Conservation (phyloP, 1,140 invertebrate species). For the Hyles euphorbiae region DNA sequence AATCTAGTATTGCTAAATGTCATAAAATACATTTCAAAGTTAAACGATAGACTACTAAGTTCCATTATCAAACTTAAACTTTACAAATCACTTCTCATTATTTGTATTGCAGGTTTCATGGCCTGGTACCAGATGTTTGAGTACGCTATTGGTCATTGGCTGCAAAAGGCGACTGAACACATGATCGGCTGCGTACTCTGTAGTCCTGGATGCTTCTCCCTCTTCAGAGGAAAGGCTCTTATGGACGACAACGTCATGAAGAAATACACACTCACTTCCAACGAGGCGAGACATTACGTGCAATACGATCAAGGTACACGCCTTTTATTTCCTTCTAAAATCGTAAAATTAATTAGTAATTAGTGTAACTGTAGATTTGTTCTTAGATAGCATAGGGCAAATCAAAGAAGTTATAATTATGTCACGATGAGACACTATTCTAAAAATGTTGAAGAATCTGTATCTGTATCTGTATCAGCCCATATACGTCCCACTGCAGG, state of each 20-base stretch:
- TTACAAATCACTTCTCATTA: neutral
- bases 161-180: slow-evolving; percentile 99
- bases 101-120: slow-evolving; percentile 88
- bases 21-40: no score
- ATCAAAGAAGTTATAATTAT: no score
- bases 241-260: slow-evolving; percentile 99
- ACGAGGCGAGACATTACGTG: slow-evolving; percentile 97
- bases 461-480: no score
- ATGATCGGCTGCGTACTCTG: slow-evolving; percentile 98
- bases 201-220: slow-evolving; percentile 98
- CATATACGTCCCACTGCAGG: no score
- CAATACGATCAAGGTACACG: slow-evolving; percentile 95
- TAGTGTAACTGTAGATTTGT: no score
- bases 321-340: neutral
- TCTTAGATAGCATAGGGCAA: no score
- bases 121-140: slow-evolving; percentile 99
- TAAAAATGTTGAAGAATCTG: no score
- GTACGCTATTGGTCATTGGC: slow-evolving; percentile 99
- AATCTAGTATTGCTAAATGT: no score
- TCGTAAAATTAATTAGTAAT: no score
- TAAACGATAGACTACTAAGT: no score
- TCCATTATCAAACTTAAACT: neutral
- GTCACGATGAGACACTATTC: no score
- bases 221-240: slow-evolving; percentile 96
- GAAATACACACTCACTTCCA: slow-evolving; percentile 95